Percentiles rank a stretch among this genome's conserved stretches.
Conservation (phyloP, 2,888 invertebrate species). For the Cancer borealis region DNA sequence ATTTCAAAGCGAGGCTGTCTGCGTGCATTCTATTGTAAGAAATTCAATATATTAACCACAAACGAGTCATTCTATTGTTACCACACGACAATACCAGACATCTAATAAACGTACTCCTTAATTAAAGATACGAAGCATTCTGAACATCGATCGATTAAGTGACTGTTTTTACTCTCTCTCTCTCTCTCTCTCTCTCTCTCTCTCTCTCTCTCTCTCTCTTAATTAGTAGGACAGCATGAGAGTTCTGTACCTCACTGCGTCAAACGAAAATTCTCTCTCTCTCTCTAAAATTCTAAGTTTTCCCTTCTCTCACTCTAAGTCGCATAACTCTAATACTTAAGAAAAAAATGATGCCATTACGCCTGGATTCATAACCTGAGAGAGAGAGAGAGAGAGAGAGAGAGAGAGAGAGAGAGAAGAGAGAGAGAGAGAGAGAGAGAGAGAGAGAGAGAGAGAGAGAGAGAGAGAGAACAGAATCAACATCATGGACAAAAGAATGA, state of each 20-base stretch:
- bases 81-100: neutral
- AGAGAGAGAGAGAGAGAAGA: constrained; percentile 27
- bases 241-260: no score
- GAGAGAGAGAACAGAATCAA: no score
- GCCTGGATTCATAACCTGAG: neutral
- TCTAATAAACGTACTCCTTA: no score
- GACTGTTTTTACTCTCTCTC: no score
- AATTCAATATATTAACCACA: neutral
- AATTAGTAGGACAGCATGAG: no score
- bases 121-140: no score
- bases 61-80: neutral
- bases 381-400: constrained; percentile 32
- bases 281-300: neutral
- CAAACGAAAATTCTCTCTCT: neutral
- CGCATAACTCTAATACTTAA: neutral
- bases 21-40: neutral
- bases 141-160: no score
- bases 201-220: neutral
- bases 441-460: no score
- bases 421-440: no score
- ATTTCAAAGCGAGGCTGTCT: neutral
- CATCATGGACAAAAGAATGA: no score
- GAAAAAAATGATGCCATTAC: neutral
- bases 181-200: no score
- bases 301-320: neutral